Evolutionary conservation across 2,797 vertebrate species (phyloP), one percentile per base, ranked within the genome.

Genomic region (Poeciliopsis infans): DNA sequence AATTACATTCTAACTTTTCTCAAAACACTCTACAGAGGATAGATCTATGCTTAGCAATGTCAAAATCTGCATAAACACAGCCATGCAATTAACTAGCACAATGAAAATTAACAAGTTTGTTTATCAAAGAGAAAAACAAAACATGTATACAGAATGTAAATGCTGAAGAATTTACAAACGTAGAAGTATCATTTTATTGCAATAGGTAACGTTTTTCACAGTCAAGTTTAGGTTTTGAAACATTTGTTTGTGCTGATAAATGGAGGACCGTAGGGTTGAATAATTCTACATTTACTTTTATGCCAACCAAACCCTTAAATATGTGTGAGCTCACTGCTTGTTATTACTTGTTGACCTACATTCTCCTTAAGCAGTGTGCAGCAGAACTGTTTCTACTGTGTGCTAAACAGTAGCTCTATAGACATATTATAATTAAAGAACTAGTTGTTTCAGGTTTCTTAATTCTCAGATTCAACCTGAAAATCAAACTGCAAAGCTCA

Each of bases 1-100:
- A 72, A 36, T 28, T 55, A 47, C 25, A 85, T 10, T 47, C 8
- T 25, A 23, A 49, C n/a, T 69, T 57, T 74, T 6, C 4, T 77
- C 7, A 6, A 66, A 81, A 25, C 20, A 45, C 13, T 51, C 10
- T 7, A 78, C 28, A 72, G 12, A 72, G 5, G 0, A 71, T 66
- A 73, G 73, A 7, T 12, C 11, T 36, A 20, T 20, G 31, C 11
- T 10, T 4, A 20, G 31, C 20, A 11, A 12, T 23, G 23, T 33
- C 33, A 10, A 49, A 28, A 20, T 20, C 31, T 31, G 28, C 20
- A 33, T 47, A 51, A 72, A 51, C 46, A 23, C 28, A 47, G 45
- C 28, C 31, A 20, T 49, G 31, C 16, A 11, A 8, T 33, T 72
- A 23, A 49, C 4, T 31, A 72, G 45, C 4, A 72, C 4, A 49